Percentiles rank a stretch among this genome's conserved stretches.
Evolutionary conservation across 2,113 vertebrate species (phyloP).

Genomic region (Junco hyemalis): DNA sequence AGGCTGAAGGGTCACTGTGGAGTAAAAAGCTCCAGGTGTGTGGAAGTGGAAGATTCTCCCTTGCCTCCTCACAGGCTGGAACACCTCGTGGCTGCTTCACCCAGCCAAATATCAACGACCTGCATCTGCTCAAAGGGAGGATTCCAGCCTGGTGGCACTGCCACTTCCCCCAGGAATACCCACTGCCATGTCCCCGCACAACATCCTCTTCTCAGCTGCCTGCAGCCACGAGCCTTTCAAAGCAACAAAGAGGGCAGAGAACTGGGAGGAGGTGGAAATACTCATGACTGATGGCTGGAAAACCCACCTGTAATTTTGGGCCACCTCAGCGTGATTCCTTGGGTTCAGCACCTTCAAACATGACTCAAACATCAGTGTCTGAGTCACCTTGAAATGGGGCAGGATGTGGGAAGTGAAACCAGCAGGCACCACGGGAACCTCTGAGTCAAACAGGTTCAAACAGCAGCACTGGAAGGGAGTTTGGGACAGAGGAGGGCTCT

Average conservation of each 20-base stretch:
- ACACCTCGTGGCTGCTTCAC: neutral
- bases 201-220: neutral
- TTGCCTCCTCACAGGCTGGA: neutral
- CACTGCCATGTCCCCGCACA: accelerated
- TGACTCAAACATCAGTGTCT: neutral
- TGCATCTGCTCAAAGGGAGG: neutral
- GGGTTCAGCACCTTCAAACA: neutral
- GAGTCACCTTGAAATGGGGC: neutral
- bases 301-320: constrained; percentile 19
- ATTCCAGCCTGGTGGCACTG: neutral
- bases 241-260: neutral
- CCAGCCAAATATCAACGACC: neutral
- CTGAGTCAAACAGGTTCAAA: neutral
- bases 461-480: neutral
- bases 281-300: neutral
- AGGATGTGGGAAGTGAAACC: constrained; percentile 41
- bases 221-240: neutral
- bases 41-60: neutral
- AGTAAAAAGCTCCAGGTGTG: neutral
- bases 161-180: neutral
- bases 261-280: neutral
- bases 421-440: neutral
- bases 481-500: neutral
- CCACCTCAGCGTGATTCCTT: neutral
- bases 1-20: neutral